A percentile compares a stretch with the other conserved stretches of the same genome.
These are phyloP conservation scores for Pristionchus entomophagus DNA, from an alignment of 2,888 invertebrate species.

Conservation along the genomic window DNA sequence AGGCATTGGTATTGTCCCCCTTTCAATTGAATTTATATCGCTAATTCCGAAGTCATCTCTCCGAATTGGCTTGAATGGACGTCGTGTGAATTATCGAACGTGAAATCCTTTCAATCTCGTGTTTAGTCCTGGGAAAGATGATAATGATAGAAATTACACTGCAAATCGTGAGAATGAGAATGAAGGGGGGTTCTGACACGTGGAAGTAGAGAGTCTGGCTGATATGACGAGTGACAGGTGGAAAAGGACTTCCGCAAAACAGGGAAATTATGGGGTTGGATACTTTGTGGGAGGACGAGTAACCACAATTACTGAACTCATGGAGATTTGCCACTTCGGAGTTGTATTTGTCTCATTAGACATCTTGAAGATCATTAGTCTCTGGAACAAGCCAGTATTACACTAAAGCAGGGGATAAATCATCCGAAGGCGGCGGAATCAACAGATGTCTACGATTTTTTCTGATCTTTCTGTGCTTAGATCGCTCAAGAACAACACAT, in stretches of 20 bases:
- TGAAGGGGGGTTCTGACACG: background rate
- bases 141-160: background rate
- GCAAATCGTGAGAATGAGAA: constrained; percentile 33
- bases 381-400: background rate
- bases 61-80: background rate
- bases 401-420: background rate
- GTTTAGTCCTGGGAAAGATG: background rate
- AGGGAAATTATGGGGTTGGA: no score
- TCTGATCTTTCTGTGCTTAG: no score
- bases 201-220: background rate
- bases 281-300: background rate
- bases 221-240: background rate
- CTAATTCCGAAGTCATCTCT: background rate
- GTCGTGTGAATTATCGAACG: background rate
- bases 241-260: no score
- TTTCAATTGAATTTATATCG: no score
- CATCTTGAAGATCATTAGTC: background rate
- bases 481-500: background rate
- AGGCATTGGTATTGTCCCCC: constrained; percentile 39
- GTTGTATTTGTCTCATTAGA: no score
- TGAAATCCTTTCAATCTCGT: background rate
- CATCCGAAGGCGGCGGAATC: background rate
- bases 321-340: no score
- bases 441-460: constrained; percentile 21
- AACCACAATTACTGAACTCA: background rate